Conservation (phyloP, 37 sponge, comb jelly and placozoan genomes). For the Ianthella basta region DNA sequence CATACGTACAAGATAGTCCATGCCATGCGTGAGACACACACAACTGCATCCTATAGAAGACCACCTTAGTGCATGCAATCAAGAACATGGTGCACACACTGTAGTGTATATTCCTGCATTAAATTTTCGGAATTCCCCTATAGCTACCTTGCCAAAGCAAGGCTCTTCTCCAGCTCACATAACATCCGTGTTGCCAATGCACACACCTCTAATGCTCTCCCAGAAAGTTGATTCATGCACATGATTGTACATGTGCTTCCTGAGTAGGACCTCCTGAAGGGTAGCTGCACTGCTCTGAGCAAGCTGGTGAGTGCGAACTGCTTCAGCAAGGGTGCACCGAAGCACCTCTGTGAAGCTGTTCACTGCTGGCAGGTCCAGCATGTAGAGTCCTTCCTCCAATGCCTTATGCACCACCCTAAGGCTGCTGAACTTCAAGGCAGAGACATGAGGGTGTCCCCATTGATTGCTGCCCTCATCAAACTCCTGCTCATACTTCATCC, state of each 20-base stretch:
- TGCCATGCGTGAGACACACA: too few relatives aligned
- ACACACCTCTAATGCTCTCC: background rate
- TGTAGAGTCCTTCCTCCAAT: slow-evolving; percentile 61
- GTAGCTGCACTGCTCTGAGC: background rate
- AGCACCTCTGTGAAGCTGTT: slow-evolving; percentile 47
- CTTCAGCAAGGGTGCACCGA: slow-evolving; percentile 21
- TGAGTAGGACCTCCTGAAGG: slow-evolving; percentile 48
- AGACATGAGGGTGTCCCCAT: slow-evolving; percentile 90
- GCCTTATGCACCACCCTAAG: slow-evolving; percentile 64
- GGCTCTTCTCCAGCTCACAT: too few relatives aligned
- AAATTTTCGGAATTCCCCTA: too few relatives aligned
- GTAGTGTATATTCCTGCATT: too few relatives aligned
- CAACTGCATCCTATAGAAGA: too few relatives aligned
- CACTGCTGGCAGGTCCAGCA: background rate
- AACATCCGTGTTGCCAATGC: too few relatives aligned
- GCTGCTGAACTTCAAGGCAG: slow-evolving; percentile 76
- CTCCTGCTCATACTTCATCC: slow-evolving; percentile 96
- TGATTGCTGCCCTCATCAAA: slow-evolving; percentile 78
- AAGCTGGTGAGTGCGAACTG: slow-evolving; percentile 27
- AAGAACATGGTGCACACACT: too few relatives aligned
- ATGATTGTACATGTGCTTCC: slow-evolving; percentile 53
- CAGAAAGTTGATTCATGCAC: background rate
- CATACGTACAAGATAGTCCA: too few relatives aligned
- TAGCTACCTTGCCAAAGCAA: too few relatives aligned
- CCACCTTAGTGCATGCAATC: too few relatives aligned